Evolutionary conservation across 23 tunicate species (phyloP), one percentile per base, ranked within the genome.

Genomic region (Diplosoma virens): DNA sequence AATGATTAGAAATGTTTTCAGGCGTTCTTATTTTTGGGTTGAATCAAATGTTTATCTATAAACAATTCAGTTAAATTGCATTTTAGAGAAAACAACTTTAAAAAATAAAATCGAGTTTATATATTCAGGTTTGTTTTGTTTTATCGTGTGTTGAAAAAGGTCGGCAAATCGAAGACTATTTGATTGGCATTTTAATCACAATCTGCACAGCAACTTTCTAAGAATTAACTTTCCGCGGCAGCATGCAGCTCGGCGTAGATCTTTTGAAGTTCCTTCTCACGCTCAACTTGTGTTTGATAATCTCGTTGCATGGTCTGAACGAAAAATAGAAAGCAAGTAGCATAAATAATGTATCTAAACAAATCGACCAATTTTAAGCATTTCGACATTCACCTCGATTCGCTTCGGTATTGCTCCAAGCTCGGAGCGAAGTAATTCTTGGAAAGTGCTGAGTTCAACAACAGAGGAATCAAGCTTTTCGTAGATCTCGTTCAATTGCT

Each of bases 331-430:
- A 41, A 41, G 14, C 9, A 9, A 41, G 14, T 14, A 41, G 50
- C 50, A 41, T 7, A 41, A 41, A 7, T 4, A 9, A 41, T 7
- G 50, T 9, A n/a, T 17, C 25, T n/a, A n/a, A 58, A 58, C 25
- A n/a, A 58, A 58, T n/a, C n/a, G 23, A 22, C 7, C 65, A n/a
- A 22, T 58, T 58, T 20, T 5, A 58, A 20, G 7, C 14, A 36
- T 36, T 25, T 6, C 3, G 3, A 22, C n/a, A 36, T 25, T 48
- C 77, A 80, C 87, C 77, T 89, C 89, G 46, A 80, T 31, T 30
- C 99, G 83, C 56, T 91, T 86, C 7, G 93, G 93, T 27, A 95
- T 85, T 7, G 96, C 99, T 6, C 85, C 99, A 1, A 79, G 59
- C 54, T 95, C 99, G 27, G 88, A 76, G 16, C 78, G 75, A 11